Conservation (phyloP, 1,140 invertebrate species). For the Drosophila azteca region DNA sequence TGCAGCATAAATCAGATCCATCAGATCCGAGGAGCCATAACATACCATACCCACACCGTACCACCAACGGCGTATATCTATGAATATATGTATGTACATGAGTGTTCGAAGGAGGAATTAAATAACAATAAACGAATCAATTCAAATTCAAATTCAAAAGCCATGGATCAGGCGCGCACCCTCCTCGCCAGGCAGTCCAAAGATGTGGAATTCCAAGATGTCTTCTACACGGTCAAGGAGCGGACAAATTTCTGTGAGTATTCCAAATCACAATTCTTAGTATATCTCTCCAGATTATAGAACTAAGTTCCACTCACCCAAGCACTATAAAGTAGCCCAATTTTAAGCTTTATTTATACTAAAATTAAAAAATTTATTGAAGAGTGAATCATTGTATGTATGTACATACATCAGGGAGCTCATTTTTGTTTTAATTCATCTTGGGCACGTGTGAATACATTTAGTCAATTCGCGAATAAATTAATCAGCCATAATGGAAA, state of each 20-base stretch:
- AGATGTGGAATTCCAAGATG: conserved; percentile 83
- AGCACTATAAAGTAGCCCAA: no score
- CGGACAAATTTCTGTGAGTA: conserved; percentile 75
- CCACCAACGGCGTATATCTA: conserved; percentile 9
- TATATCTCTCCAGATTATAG: neutral
- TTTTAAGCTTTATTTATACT: neutral
- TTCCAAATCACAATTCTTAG: neutral
- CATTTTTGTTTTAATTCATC: neutral
- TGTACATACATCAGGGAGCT: no score
- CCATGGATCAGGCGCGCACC: conserved; percentile 67
- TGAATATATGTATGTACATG: conserved; percentile 22
- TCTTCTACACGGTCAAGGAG: conserved; percentile 75
- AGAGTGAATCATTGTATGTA: no score
- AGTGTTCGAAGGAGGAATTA: conserved; percentile 42
- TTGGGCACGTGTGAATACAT: no score
- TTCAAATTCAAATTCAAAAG: conserved; percentile 1
- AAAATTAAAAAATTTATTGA: no score
- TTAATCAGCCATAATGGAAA: no score
- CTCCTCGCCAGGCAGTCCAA: conserved; percentile 70
- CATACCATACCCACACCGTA: neutral
- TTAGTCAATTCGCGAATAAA: no score
- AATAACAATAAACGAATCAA: conserved; percentile 42
- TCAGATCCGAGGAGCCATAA: neutral
- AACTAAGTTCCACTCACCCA: no score
- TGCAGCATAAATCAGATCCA: conserved; percentile 36